A percentile compares a stretch with the other conserved stretches of the same genome.
Conservation (phyloP, 2,797 vertebrate species). For the Ara ararauna region DNA sequence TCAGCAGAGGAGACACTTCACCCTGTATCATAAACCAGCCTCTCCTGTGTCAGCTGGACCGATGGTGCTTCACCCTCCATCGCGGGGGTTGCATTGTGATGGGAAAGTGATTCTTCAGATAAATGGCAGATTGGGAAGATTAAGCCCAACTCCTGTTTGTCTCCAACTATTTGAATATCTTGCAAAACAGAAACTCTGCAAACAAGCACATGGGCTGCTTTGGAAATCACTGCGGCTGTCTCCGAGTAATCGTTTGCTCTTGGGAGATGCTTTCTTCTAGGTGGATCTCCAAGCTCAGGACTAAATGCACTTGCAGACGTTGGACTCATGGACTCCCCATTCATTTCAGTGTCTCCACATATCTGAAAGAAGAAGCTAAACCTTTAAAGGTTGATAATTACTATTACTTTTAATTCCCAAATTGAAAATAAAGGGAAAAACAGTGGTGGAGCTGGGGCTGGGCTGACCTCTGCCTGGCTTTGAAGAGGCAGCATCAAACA, state of each 20-base stretch:
- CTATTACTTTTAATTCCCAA: not conserved
- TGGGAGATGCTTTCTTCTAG: not conserved
- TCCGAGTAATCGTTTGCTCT: not conserved
- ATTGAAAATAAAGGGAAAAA: not conserved
- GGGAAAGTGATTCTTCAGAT: slow-evolving; percentile 45
- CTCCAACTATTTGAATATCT: not conserved
- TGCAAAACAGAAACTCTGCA: slow-evolving; percentile 45
- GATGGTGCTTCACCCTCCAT: not conserved
- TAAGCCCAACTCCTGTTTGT: slow-evolving; percentile 9
- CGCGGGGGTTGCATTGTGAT: not conserved
- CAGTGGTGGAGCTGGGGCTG: not conserved
- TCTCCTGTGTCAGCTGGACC: not conserved
- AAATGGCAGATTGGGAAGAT: not conserved
- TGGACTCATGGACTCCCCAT: not conserved
- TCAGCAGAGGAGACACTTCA: not conserved
- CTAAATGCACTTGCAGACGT: not conserved
- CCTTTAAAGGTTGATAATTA: not conserved
- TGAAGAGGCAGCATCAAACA: not conserved
- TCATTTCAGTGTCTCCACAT: not conserved
- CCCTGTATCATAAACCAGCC: not conserved
- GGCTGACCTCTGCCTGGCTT: not conserved
- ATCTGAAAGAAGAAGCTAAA: not conserved
- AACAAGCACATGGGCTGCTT: not conserved
- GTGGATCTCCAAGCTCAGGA: not conserved
- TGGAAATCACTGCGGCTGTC: not conserved